Evolutionary conservation across 2,797 vertebrate species (phyloP), one percentile per base, ranked within the genome.

Genomic region (Squalus acanthias): DNA sequence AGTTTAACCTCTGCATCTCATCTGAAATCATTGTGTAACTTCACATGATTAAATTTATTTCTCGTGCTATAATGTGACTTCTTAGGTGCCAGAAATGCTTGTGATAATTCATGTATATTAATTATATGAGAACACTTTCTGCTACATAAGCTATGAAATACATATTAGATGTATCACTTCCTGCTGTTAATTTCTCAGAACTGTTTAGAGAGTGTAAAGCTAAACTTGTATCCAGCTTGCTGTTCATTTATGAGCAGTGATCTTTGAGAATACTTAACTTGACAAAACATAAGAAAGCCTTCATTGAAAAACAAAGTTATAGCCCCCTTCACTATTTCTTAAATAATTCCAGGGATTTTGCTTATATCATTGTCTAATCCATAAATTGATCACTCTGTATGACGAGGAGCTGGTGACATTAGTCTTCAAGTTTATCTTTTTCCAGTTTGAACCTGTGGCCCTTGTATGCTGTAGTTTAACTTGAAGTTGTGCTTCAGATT

Each of bases 101-200:
- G 94, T 95, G 94, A 60, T 60, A 74, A 95, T 95, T 95, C 50
- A 53, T 95, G 50, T 72, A 24, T 95, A 20, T 95, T 72, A 72
- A 46, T 53, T 95, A 69, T 29, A 53, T 74, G 5, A 4, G 70
- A 76, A 95, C 70, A 53, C 4, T 26, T 72, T 46, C 24, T 95
- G 50, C 94, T 39, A 8, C 94, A 95, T 26, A 53, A 74, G 69
- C 70, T 76, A 33, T 76, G 70, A 53, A 95, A 74, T 50, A 95
- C 94, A n/a, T 57, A 69, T 67, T 22, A 95, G 22, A 95, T 95
- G 15, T 26, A 95, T 72, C 70, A 72, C 94, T 8, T 57, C 20
- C 94, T 74, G 94, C 29, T 95, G 70, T 95, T 95, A 95, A 53
- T 95, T 95, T 76, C 67, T 57, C 26, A 53, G 94, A 74, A 74